Evolutionary conservation across 2,113 vertebrate species (phyloP), one percentile per base, ranked within the genome.

Genomic region (Fukomys damarensis): DNA sequence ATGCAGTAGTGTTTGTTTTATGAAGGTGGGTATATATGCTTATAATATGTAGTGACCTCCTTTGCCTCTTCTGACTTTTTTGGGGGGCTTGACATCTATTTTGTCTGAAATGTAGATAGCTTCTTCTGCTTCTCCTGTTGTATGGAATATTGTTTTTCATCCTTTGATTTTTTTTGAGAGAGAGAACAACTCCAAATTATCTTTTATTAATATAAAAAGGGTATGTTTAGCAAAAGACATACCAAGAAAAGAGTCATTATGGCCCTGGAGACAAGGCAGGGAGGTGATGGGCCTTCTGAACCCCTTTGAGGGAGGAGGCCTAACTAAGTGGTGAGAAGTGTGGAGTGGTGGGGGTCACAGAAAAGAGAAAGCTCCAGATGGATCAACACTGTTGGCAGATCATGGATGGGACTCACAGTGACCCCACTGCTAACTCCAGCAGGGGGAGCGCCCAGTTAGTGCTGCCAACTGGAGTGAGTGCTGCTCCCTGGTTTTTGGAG

Each of bases 131-230:
- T n/a, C n/a, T n/a, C n/a, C n/a, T n/a, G n/a, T n/a, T n/a, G n/a
- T n/a, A n/a, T n/a, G n/a, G n/a, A n/a, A n/a, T n/a, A n/a, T n/a
- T n/a, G n/a, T n/a, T n/a, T n/a, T n/a, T n/a, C n/a, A n/a, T n/a
- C n/a, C n/a, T n/a, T n/a, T n/a, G n/a, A n/a, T n/a, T n/a, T n/a
- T n/a, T n/a, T n/a, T n/a, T n/a, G n/a, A n/a, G n/a, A n/a, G 91
- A 96, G 86, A 97, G 95, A 94, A 96, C 92, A 95, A 96, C 85
- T 98, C 61, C 98, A 98, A 98, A 97, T 95, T 95, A 97, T 95
- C 94, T 88, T 98, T 97, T 98, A 98, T 98, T 98, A 96, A 97
- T 98, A 98, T 87, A 98, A 98, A 98, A 98, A 97, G 95, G 96
- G 88, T 49, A 84, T 89, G 80, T 91, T 98, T 98, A 98, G 98